Evolutionary conservation across 2,797 vertebrate genomes (phyloP).

Genomic region (Eulemur mongoz): DNA sequence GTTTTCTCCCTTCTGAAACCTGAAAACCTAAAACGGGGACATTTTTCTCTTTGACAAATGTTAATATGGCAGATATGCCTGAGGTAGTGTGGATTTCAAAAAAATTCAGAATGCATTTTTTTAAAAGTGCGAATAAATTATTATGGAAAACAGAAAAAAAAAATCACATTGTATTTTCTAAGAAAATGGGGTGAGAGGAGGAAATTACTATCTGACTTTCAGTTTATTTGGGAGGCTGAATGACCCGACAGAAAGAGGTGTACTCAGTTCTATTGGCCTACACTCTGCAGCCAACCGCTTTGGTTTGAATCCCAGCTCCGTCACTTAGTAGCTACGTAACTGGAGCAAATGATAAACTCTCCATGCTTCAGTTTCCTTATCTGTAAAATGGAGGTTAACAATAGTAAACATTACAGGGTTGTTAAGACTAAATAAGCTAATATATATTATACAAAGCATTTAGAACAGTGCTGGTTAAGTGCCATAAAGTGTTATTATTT

Average conservation of each 20-base stretch:
- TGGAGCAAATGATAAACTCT: not conserved
- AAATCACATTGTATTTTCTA: not conserved
- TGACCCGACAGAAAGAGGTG: not conserved
- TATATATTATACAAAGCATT: not conserved
- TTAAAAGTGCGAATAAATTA: not conserved
- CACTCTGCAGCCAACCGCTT: not conserved
- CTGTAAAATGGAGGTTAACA: not conserved
- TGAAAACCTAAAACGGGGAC: not conserved
- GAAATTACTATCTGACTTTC: not conserved
- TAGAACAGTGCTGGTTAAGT: not conserved
- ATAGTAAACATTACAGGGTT: not conserved
- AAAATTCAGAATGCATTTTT: not conserved
- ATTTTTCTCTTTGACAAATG: not conserved
- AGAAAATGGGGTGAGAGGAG: not conserved
- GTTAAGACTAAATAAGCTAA: not conserved
- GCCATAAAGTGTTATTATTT: not conserved
- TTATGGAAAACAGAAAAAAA: not conserved
- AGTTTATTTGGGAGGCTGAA: not conserved
- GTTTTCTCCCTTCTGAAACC: conserved; percentile 19
- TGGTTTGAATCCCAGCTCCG: not conserved
- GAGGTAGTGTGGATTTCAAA: not conserved
- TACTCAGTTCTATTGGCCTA: not conserved
- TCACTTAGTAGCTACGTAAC: no score
- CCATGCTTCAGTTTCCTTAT: not conserved
- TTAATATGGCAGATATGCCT: not conserved